Percentiles rank a stretch among this genome's conserved stretches.
Evolutionary conservation across 1,140 invertebrate genomes (phyloP).

Genomic region (Homalodisca vitripennis): DNA sequence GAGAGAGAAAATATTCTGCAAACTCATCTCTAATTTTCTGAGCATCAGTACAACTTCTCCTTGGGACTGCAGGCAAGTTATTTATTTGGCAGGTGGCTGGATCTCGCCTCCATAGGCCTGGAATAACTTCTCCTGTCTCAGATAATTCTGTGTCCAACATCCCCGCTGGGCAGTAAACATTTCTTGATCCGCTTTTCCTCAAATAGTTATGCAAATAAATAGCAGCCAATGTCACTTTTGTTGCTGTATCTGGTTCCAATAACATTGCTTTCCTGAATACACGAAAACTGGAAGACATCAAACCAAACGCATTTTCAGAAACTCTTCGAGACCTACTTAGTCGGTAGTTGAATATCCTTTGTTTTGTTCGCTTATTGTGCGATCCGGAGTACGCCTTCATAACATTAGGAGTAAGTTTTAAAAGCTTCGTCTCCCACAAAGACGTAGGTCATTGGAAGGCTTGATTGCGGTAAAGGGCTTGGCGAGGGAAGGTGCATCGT

Average conservation of each 20-base stretch:
- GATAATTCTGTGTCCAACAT: conserved; percentile 36
- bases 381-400: not conserved
- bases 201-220: conserved; percentile 35
- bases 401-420: not conserved
- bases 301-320: conserved; percentile 56
- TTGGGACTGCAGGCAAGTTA: conserved; percentile 32
- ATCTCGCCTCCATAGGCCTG: conserved; percentile 37
- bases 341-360: conserved; percentile 48
- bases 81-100: conserved; percentile 14
- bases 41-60: conserved; percentile 34
- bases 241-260: conserved; percentile 41
- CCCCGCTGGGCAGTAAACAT: conserved; percentile 29
- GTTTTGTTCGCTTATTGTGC: conserved; percentile 46
- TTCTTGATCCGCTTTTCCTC: conserved; percentile 33
- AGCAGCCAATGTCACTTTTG: conserved; percentile 42
- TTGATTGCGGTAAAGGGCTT: not conserved
- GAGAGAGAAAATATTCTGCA: conserved; percentile 36
- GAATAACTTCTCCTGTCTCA: conserved; percentile 32
- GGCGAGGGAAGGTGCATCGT: not conserved
- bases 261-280: conserved; percentile 46
- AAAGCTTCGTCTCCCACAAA: not conserved
- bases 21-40: conserved; percentile 39
- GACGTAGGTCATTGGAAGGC: not conserved
- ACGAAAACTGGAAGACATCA: conserved; percentile 49
- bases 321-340: conserved; percentile 47